phyloP scores from a whole-genome alignment of 2,797 vertebrate genomes.

The Poeciliopsis infans region DNA sequence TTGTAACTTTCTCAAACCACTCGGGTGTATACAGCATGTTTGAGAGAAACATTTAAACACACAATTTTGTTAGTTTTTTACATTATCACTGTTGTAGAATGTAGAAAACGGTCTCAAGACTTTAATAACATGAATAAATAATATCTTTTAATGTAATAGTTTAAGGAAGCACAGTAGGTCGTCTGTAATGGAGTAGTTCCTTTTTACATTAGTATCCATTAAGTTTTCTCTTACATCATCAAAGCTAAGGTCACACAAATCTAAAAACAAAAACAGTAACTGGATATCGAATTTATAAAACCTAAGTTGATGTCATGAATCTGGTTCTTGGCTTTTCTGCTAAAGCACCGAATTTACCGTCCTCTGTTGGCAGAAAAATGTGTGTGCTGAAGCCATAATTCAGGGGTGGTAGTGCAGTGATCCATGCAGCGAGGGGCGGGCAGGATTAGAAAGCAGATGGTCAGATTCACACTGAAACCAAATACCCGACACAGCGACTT shows the following conservation, averaged over 20 bases:
- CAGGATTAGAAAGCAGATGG: constrained; percentile 64
- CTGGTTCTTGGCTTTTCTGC: constrained; percentile 7
- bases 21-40: too few relatives aligned
- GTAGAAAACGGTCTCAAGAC: too few relatives aligned
- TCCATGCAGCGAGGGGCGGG: constrained; percentile 35
- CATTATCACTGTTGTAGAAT: too few relatives aligned
- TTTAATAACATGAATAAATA: too few relatives aligned
- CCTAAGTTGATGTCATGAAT: neutral
- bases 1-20: too few relatives aligned
- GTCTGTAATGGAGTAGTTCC: neutral
- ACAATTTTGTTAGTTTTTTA: too few relatives aligned
- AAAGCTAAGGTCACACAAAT: neutral
- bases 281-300: neutral
- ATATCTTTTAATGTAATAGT: too few relatives aligned
- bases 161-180: neutral
- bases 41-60: too few relatives aligned
- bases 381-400: constrained; percentile 54
- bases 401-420: constrained; percentile 52
- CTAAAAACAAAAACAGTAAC: neutral
- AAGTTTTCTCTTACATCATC: neutral
- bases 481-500: constrained; percentile 29
- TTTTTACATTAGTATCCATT: neutral
- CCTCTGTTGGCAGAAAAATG: constrained; percentile 43
- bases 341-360: constrained; percentile 26
- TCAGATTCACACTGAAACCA: constrained; percentile 42